Evolutionary conservation across 2,888 invertebrate genomes (phyloP).

Genomic region (Brachyopa scutellaris): DNA sequence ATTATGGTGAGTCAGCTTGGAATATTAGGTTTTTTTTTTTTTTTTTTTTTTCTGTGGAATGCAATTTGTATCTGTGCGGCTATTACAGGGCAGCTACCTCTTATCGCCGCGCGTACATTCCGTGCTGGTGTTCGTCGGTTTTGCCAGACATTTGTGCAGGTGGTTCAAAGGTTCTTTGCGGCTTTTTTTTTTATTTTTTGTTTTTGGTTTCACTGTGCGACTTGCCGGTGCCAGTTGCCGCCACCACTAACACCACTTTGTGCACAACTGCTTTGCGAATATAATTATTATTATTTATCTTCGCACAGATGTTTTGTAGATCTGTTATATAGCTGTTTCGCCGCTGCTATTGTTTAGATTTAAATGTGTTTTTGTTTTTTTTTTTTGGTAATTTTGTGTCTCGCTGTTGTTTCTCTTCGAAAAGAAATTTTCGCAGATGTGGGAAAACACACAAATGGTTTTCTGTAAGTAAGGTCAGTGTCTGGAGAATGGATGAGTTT

Average conservation of each 20-base stretch:
- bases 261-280: slow-evolving; percentile 35
- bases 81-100: slow-evolving; percentile 32
- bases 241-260: too few species aligned
- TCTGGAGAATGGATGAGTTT: too few species aligned
- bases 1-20: slow-evolving; percentile 70
- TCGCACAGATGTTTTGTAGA: slow-evolving; percentile 61
- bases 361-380: slow-evolving; percentile 21
- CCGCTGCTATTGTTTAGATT: background rate
- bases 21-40: slow-evolving; percentile 13
- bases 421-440: background rate
- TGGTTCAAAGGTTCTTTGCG: slow-evolving; percentile 63
- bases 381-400: too few species aligned
- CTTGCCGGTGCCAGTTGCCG: too few species aligned
- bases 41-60: slow-evolving; percentile 21
- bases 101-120: background rate
- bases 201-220: background rate
- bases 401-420: background rate
- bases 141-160: slow-evolving; percentile 69
- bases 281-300: slow-evolving; percentile 47
- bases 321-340: slow-evolving; percentile 21
- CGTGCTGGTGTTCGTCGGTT: slow-evolving; percentile 23
- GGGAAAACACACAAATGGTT: too few species aligned
- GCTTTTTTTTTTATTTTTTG: slow-evolving; percentile 25
- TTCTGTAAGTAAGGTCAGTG: slow-evolving; percentile 29
- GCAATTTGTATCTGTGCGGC: slow-evolving; percentile 33